phyloP scores from a whole-genome alignment of 37 sponge, comb jelly and placozoan species.

The Hormiphora californensis region DNA sequence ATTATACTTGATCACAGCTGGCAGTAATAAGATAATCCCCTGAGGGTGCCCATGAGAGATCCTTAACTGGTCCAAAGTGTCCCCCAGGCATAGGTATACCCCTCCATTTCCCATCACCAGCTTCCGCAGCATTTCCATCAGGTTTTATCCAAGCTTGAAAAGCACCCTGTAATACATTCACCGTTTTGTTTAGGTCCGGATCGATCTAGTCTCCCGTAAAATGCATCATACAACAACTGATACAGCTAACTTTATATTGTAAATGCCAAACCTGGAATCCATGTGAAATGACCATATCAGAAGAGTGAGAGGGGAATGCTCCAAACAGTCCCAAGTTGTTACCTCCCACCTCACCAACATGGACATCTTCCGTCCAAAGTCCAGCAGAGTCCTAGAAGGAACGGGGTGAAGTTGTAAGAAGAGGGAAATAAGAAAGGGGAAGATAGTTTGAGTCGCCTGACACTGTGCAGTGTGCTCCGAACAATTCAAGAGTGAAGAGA shows the following conservation, averaged over 20 bases:
- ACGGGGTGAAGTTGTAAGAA: not conserved
- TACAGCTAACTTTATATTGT: not conserved
- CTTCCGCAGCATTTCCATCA: not conserved
- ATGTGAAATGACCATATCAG: not conserved
- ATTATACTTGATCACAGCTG: not conserved
- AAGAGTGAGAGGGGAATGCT: not conserved
- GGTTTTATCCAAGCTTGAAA: conserved; percentile 46
- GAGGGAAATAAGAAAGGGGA: not conserved
- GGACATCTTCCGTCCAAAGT: conserved; percentile 11
- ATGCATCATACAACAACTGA: not conserved
- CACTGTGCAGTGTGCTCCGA: not conserved
- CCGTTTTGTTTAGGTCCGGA: not conserved
- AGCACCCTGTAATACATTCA: not conserved
- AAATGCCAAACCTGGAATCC: conserved; percentile 10
- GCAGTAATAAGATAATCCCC: conserved; percentile 7
- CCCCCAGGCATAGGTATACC: conserved; percentile 48
- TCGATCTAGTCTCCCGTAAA: not conserved
- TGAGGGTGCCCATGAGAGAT: not conserved
- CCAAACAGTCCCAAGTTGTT: conserved; percentile 30
- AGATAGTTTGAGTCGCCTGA: not conserved
- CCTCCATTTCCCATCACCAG: not conserved
- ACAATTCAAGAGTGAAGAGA: not conserved
- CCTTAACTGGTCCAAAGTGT: conserved; percentile 22
- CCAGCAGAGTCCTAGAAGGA: not conserved
- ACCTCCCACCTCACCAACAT: conserved; percentile 49